Evolutionary conservation across 2,888 invertebrate species (phyloP).

Genomic region (Pteria penguin): DNA sequence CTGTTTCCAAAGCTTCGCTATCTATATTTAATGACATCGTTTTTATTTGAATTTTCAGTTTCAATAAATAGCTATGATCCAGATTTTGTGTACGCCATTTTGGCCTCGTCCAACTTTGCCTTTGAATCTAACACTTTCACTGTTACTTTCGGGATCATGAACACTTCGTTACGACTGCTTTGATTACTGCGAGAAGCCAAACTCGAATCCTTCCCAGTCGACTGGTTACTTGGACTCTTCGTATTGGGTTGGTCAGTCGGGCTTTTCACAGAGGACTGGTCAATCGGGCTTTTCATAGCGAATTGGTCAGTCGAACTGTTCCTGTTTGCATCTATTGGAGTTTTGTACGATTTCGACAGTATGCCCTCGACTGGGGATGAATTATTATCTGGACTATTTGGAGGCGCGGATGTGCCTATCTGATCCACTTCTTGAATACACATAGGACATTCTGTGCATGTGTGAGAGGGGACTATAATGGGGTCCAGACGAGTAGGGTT

Average conservation of each 20-base stretch:
- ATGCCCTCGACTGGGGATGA: neutral
- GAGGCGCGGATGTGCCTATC: constrained; percentile 34
- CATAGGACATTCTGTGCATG: constrained; percentile 35
- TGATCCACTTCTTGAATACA: constrained; percentile 9
- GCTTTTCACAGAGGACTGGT: neutral
- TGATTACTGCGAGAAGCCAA: constrained; percentile 5
- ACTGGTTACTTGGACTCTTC: neutral
- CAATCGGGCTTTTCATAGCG: neutral
- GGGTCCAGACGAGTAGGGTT: constrained; percentile 19
- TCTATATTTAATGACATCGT: no score
- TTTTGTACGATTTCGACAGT: neutral
- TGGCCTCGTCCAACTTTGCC: constrained; percentile 31
- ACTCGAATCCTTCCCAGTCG: neutral
- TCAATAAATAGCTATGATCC: neutral
- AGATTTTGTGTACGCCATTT: constrained; percentile 25
- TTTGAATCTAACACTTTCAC: constrained; percentile 29
- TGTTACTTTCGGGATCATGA: constrained; percentile 36
- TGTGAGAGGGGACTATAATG: constrained; percentile 39
- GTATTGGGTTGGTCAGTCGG: neutral
- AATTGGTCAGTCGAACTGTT: neutral
- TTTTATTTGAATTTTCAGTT: no score
- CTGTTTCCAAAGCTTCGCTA: no score
- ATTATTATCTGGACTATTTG: constrained; percentile 36
- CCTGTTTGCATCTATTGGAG: neutral
- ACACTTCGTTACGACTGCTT: constrained; percentile 8